phyloP scores from a whole-genome alignment of 2,888 invertebrate genomes.

The Scotopteryx bipunctaria region DNA sequence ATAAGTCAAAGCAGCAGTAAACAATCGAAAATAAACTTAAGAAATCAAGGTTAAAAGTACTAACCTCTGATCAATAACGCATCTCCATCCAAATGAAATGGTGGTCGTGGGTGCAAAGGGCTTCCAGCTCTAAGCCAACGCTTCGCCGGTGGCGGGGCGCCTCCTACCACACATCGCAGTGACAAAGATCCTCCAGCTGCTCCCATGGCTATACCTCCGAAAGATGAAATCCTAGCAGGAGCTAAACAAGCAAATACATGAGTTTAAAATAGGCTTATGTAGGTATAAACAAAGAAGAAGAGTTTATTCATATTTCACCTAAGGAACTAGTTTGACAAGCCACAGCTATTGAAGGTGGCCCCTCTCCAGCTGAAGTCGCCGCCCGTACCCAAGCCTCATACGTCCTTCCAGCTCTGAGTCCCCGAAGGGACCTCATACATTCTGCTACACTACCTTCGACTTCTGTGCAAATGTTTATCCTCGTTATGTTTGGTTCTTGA shows the following conservation, averaged over 20 bases:
- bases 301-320: conserved; percentile 49
- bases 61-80: conserved; percentile 86
- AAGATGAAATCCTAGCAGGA: conserved; percentile 93
- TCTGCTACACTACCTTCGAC: conserved; percentile 63
- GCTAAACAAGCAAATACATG: conserved; percentile 85
- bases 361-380: conserved; percentile 90
- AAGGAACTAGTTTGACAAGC: conserved; percentile 75
- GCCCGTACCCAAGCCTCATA: conserved; percentile 95
- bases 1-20: neutral
- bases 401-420: conserved; percentile 87
- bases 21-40: no score
- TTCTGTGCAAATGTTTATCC: conserved; percentile 69
- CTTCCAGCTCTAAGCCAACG: conserved; percentile 88
- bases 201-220: conserved; percentile 88
- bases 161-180: conserved; percentile 88
- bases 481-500: conserved; percentile 70
- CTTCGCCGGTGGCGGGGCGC: conserved; percentile 90
- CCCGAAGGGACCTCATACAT: conserved; percentile 85
- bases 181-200: conserved; percentile 87
- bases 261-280: no score
- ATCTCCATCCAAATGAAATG: conserved; percentile 86
- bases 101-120: conserved; percentile 85
- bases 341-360: conserved; percentile 70
- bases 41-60: neutral
- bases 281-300: neutral